phyloP scores from a whole-genome alignment of 2,888 invertebrate genomes.

The Cheiracanthium punctorium region DNA sequence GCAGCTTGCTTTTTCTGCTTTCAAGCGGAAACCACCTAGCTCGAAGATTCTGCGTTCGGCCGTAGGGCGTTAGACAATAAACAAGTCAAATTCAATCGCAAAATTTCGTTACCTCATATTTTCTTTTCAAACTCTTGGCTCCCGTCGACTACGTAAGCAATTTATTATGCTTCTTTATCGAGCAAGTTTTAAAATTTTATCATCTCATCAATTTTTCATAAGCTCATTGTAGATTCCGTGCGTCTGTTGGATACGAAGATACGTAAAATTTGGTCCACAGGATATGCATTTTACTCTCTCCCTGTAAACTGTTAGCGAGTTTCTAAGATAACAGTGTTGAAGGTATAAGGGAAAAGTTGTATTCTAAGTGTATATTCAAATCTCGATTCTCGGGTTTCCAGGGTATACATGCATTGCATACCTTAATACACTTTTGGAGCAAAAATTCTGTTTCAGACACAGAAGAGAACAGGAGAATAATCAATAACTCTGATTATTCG shows the following conservation, averaged over 20 bases:
- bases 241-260: not conserved
- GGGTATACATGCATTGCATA: not conserved
- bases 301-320: not conserved
- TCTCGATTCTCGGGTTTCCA: not conserved
- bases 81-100: slow-evolving; percentile 66
- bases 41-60: slow-evolving; percentile 31
- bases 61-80: slow-evolving; percentile 53
- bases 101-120: slow-evolving; percentile 39
- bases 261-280: not conserved
- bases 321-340: not conserved
- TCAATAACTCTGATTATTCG: too few relatives aligned
- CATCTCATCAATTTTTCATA: slow-evolving; percentile 15
- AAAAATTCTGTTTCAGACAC: too few relatives aligned
- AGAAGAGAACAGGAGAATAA: too few relatives aligned
- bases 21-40: slow-evolving; percentile 49
- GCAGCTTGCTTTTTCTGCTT: slow-evolving; percentile 27
- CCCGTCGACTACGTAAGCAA: not conserved
- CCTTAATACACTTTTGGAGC: too few relatives aligned
- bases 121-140: slow-evolving; percentile 31
- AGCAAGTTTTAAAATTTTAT: not conserved
- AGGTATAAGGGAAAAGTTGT: not conserved
- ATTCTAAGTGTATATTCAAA: not conserved
- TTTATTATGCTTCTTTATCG: not conserved
- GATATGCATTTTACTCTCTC: not conserved
- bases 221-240: not conserved